These are phyloP conservation scores for Plagodis pulveraria DNA, from an alignment of 2,888 invertebrate species.

Conservation along the genomic window DNA sequence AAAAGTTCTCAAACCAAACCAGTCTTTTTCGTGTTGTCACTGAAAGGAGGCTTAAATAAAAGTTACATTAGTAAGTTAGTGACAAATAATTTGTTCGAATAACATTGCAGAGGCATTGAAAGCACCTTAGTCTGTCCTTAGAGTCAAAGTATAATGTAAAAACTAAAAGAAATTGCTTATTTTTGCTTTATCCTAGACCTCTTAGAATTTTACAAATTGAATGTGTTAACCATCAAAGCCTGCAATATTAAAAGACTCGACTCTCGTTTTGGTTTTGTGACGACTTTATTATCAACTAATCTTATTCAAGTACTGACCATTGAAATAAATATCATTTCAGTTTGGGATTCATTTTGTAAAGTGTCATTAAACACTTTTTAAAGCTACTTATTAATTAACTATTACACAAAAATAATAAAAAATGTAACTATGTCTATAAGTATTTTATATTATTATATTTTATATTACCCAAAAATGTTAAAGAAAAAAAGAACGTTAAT, in stretches of 20 bases:
- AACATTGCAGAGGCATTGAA: conserved; percentile 40
- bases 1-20: background rate
- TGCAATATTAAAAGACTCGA: conserved; percentile 24
- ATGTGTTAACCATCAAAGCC: conserved; percentile 19
- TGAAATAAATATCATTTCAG: too few species aligned
- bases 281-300: background rate
- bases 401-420: too few species aligned
- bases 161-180: conserved; percentile 25
- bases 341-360: too few species aligned
- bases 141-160: conserved; percentile 13
- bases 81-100: conserved; percentile 40
- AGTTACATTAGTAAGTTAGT: conserved; percentile 37
- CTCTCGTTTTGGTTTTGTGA: conserved; percentile 29
- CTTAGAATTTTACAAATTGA: conserved; percentile 16
- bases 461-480: too few species aligned
- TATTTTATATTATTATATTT: too few species aligned
- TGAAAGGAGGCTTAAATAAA: conserved; percentile 23
- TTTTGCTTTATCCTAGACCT: conserved; percentile 6
- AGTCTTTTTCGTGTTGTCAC: conserved; percentile 13
- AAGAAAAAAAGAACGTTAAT: too few species aligned
- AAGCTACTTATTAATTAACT: too few species aligned
- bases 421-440: too few species aligned
- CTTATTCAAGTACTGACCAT: background rate
- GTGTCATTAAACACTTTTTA: too few species aligned
- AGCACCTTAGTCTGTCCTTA: conserved; percentile 37